A percentile compares a stretch with the other conserved stretches of the same genome.
These are phyloP conservation scores for Ligdia adustata DNA, from an alignment of 2,888 invertebrate genomes.

Conservation along the genomic window DNA sequence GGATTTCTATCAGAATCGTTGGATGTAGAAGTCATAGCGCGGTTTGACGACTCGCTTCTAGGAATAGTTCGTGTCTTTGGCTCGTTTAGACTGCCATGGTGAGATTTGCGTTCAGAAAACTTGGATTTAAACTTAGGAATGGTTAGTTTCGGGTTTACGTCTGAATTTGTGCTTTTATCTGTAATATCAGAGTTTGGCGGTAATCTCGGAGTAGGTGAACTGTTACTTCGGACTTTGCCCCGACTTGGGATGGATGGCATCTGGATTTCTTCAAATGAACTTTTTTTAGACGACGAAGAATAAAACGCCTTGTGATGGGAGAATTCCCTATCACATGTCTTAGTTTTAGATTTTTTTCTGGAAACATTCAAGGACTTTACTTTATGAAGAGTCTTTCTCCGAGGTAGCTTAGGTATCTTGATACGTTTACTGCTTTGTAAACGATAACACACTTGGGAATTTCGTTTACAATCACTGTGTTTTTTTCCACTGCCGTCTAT, in stretches of 20 bases:
- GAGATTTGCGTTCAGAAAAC: slow-evolving; percentile 17
- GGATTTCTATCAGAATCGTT: slow-evolving; percentile 47
- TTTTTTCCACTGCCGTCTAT: slow-evolving; percentile 42
- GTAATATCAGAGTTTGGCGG: slow-evolving; percentile 23
- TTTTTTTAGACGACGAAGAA: slow-evolving; percentile 46
- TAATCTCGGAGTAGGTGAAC: slow-evolving; percentile 51
- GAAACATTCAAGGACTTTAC: slow-evolving; percentile 75
- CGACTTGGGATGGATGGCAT: slow-evolving; percentile 20
- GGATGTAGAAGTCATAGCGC: slow-evolving; percentile 42
- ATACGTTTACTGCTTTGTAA: slow-evolving; percentile 21
- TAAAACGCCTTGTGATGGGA: slow-evolving; percentile 27
- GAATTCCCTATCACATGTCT: slow-evolving; percentile 22
- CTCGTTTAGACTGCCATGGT: slow-evolving; percentile 5
- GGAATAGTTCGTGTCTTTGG: slow-evolving; percentile 1
- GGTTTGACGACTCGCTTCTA: slow-evolving; percentile 13
- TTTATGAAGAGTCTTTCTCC: slow-evolving; percentile 63
- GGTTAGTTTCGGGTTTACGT: slow-evolving; percentile 9
- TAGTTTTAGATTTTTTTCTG: slow-evolving; percentile 49
- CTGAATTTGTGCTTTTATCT: slow-evolving; percentile 31
- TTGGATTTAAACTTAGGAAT: slow-evolving; percentile 10
- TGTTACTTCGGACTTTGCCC: slow-evolving; percentile 47
- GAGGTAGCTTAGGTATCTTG: slow-evolving; percentile 35
- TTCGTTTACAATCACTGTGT: slow-evolving; percentile 22
- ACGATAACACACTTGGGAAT: slow-evolving; percentile 20
- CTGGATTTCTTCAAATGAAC: slow-evolving; percentile 33